phyloP scores from a whole-genome alignment of 1,140 invertebrate species.

The Charaxes varanes region DNA sequence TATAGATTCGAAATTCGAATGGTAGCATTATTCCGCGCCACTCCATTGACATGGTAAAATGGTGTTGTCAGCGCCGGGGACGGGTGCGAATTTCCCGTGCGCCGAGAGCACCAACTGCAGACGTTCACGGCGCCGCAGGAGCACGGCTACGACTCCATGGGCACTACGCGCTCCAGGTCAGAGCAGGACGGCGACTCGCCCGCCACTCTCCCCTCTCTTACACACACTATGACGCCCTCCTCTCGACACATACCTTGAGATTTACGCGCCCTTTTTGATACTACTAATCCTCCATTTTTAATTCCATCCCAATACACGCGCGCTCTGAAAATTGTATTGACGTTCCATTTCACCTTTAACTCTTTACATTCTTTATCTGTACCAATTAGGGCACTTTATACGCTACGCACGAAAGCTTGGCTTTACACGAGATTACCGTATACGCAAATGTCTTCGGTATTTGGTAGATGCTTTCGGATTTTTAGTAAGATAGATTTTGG shows the following conservation, averaged over 20 bases:
- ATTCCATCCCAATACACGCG: too few species aligned
- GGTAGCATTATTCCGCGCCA: conserved; percentile 8
- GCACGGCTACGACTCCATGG: conserved; percentile 91
- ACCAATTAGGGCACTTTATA: too few species aligned
- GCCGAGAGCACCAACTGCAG: conserved; percentile 80
- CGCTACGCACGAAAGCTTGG: too few species aligned
- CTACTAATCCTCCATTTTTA: too few species aligned
- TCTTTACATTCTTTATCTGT: too few species aligned
- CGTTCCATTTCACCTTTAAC: too few species aligned
- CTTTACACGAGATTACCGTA: too few species aligned
- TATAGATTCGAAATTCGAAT: too few species aligned
- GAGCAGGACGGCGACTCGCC: conserved; percentile 49
- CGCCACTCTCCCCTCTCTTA: conserved; percentile 3
- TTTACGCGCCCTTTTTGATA: neutral
- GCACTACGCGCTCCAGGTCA: conserved; percentile 90
- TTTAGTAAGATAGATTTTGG: too few species aligned
- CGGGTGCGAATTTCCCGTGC: conserved; percentile 88
- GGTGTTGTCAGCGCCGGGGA: conserved; percentile 85
- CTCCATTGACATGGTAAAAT: conserved; percentile 5
- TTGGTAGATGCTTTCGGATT: too few species aligned
- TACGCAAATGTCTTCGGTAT: too few species aligned
- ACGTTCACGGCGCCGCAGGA: conserved; percentile 68
- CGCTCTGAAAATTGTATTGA: too few species aligned
- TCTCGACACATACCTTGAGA: conserved; percentile 56
- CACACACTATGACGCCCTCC: conserved; percentile 12